These are phyloP conservation scores for Microchirus variegatus DNA, from an alignment of 2,797 vertebrate species.

Conservation along the genomic window DNA sequence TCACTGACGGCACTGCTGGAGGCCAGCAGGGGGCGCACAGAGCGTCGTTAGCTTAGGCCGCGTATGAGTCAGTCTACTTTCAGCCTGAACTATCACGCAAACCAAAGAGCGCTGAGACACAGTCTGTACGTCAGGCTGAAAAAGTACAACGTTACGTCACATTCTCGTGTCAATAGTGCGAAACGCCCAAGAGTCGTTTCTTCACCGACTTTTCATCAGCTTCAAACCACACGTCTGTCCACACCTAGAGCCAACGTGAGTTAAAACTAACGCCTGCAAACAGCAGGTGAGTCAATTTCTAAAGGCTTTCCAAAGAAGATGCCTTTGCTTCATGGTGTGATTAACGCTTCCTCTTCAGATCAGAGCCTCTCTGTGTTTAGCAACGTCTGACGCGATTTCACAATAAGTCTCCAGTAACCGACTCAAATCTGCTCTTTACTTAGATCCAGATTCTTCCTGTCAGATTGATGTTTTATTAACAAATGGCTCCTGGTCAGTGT, in stretches of 20 bases:
- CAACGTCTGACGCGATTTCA: constrained; percentile 49
- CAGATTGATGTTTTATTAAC: too few relatives aligned
- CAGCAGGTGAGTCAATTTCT: neutral
- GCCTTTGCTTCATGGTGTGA: constrained; percentile 31
- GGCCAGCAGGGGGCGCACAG: too few relatives aligned
- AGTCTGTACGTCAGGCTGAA: neutral
- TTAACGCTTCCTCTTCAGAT: constrained; percentile 62
- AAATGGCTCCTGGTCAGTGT: too few relatives aligned
- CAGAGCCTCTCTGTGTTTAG: constrained; percentile 45
- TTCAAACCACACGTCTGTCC: neutral
- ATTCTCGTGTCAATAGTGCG: constrained; percentile 2
- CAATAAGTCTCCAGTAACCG: constrained; percentile 35
- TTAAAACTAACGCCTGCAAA: neutral
- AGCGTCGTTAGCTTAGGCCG: too few relatives aligned
- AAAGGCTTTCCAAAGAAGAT: constrained; percentile 3
- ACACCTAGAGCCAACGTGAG: too few relatives aligned
- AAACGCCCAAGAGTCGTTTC: neutral
- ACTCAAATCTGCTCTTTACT: neutral
- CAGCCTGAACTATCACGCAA: neutral
- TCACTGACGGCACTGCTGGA: too few relatives aligned
- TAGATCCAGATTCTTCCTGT: neutral
- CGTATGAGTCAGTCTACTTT: too few relatives aligned
- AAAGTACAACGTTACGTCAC: constrained; percentile 19
- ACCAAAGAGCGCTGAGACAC: neutral
- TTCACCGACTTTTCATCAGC: neutral